Evolutionary conservation across 2,113 vertebrate species (phyloP), one percentile per base, ranked within the genome.

Genomic region (Mesoclemmys tuberculata): DNA sequence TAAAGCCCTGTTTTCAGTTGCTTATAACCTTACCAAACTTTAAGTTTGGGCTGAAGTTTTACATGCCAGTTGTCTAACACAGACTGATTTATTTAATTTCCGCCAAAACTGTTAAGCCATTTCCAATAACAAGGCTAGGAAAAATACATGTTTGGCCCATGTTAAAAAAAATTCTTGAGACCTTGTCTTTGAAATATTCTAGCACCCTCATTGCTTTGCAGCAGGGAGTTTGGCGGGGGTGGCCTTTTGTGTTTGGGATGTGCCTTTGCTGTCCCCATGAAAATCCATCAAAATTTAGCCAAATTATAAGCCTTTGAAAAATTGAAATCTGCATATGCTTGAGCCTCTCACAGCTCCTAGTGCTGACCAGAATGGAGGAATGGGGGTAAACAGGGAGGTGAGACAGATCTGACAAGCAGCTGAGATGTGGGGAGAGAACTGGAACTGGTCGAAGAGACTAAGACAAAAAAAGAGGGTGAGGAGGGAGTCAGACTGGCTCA

Each of bases 41-140:
- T 74, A 41, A 51, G 84, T 41, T 35, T 58, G 56, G 52, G 85
- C 90, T 92, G 80, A 64, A 26, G 74, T 56, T 85, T 84, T 89
- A 83, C 87, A 41, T 92, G 83, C 88, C 85, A 80, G 48, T 18
- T 89, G 82, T 96, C 90, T 92, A 52, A 80, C 80, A 56, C 64
- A 74, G 41, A 49, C 91, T 54, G 90, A 94, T 94, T 95, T 93
- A 89, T 94, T 95, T 94, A 89, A 95, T 93, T 93, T 94, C 94
- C 94, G 78, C 35, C 64, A 93, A 96, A 46, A 31, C 0, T 0
- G 52, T 93, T 90, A 90, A 93, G 35, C 4, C 61, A 44, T 87
- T 95, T 52, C 71, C 56, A 74, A 56, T 35, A 93, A n/a, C 49
- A 82, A 80, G 13, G 44, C 46, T 80, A 93, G 87, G 24, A 26